A percentile compares a stretch with the other conserved stretches of the same genome.
These are phyloP conservation scores for Lepidothrix coronata DNA, from an alignment of 2,113 vertebrate species.

Conservation along the genomic window DNA sequence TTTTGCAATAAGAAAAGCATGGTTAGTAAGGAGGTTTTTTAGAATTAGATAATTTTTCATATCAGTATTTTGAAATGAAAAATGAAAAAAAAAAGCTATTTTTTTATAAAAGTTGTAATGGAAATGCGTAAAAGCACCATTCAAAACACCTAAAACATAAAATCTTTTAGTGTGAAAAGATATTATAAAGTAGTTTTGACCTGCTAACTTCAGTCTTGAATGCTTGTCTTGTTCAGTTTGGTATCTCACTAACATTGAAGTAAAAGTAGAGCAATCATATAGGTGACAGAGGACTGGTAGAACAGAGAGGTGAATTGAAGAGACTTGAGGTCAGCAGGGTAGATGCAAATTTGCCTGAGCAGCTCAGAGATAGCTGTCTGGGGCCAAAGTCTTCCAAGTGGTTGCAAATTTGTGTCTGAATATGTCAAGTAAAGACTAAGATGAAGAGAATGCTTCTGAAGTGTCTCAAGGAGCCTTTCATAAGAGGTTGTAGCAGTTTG, in stretches of 20 bases:
- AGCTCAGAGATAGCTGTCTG: background rate
- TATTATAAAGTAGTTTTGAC: background rate
- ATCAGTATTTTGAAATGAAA: background rate
- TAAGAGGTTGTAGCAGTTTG: background rate
- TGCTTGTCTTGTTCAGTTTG: background rate
- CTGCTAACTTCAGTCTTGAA: background rate
- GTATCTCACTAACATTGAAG: background rate
- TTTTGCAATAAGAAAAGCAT: background rate
- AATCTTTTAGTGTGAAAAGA: background rate
- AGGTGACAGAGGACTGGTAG: background rate
- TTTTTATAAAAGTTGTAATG: background rate
- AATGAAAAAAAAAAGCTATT: background rate
- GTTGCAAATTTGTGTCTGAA: background rate
- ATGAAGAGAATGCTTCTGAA: background rate
- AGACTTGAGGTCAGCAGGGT: rapidly evolving
- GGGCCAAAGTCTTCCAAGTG: background rate
- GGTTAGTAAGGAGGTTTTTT: background rate
- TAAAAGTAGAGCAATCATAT: background rate
- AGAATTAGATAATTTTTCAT: background rate
- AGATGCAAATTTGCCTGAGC: background rate
- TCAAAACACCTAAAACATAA: background rate
- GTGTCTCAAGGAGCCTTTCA: background rate
- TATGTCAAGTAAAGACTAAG: background rate
- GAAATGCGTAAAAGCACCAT: background rate
- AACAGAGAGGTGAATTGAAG: background rate